Evolutionary conservation across 92 coral and sea anemone genomes (phyloP), one percentile per base, ranked within the genome.

Genomic region (Palythoa caribaeorum): DNA sequence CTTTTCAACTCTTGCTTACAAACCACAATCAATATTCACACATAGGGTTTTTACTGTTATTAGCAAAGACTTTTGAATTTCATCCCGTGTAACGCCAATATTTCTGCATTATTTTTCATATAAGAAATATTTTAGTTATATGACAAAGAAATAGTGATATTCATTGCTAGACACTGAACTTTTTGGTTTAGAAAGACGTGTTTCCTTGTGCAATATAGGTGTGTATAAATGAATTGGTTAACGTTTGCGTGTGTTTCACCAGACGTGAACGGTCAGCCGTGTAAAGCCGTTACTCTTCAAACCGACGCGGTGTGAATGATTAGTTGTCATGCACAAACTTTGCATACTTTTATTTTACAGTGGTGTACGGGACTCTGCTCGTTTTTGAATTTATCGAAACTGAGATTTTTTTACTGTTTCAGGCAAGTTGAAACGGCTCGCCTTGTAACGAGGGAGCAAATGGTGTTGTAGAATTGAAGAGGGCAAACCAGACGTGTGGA

Each of bases 401-500:
- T 77, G 19, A 55, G 53, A 15, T 35, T 21, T 54, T 80, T 60
- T 65, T 21, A 12, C 19, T 44, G 38, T 80, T 80, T 54, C 63
- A 81, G 86, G 62, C 37, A 81, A 52, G 20, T 2, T 11, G 35
- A 63, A 63, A 39, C 52, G 47, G 13, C 48, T 81, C 5, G 20
- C 20, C 65, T 38, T 65, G 60, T 44, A 81, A 69, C 84, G 36
- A 21, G 13, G 72, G 72, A 80, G 63, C 57, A 47, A 65, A 60
- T 4, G 17, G 12, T 28, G 28, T 28, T 28, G 15, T 36, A 16
- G 9, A 14, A 63, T 12, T 68, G 16, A 52, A 81, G 86, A 81
- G 21, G 59, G 62, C 10, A 81, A 81, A 19, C 44, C 86, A 81
- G 76, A 81, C 86, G 66, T 50, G 76, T 68, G 76, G 86, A 81